Percentiles rank a stretch among this genome's conserved stretches.
phyloP scores from a whole-genome alignment of 2,888 invertebrate genomes.

The Drosophila diplacantha region DNA sequence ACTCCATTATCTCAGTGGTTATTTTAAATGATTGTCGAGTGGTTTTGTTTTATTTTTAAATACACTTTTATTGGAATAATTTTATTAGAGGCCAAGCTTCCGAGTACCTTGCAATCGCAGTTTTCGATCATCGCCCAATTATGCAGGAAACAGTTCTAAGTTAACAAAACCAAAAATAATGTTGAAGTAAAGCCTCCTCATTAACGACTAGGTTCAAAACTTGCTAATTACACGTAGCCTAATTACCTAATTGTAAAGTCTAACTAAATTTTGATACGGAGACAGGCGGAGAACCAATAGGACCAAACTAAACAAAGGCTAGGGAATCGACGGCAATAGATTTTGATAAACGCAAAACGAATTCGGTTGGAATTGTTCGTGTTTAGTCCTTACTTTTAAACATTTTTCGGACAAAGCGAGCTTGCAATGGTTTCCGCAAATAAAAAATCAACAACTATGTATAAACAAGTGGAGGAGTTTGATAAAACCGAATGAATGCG shows the following conservation, averaged over 20 bases:
- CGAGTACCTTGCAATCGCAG: slow-evolving; percentile 25
- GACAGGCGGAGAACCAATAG: slow-evolving; percentile 58
- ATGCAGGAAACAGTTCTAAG: slow-evolving; percentile 60
- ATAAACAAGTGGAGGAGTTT: slow-evolving; percentile 47
- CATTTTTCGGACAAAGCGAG: slow-evolving; percentile 62
- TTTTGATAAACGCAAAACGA: slow-evolving; percentile 47
- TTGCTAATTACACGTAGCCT: slow-evolving; percentile 42
- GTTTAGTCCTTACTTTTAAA: slow-evolving; percentile 27
- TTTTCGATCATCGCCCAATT: slow-evolving; percentile 32
- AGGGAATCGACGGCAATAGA: slow-evolving; percentile 46
- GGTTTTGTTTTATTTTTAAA: slow-evolving; percentile 2
- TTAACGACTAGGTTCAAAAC: slow-evolving; percentile 48
- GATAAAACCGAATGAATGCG: slow-evolving; percentile 26
- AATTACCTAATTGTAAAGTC: slow-evolving; percentile 51
- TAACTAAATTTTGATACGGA: slow-evolving; percentile 50
- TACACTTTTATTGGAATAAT: neutral
- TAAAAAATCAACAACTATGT: slow-evolving; percentile 37
- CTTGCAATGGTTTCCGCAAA: slow-evolving; percentile 74
- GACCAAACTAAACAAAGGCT: slow-evolving; percentile 59
- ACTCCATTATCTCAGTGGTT: slow-evolving; percentile 4
- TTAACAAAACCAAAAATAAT: slow-evolving; percentile 51
- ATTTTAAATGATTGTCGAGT: slow-evolving; percentile 11
- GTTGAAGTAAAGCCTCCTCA: slow-evolving; percentile 24
- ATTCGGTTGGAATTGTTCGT: slow-evolving; percentile 24
- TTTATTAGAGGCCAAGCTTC: neutral